phyloP scores from a whole-genome alignment of 2,888 invertebrate genomes.

The Hydropsyche betteni region DNA sequence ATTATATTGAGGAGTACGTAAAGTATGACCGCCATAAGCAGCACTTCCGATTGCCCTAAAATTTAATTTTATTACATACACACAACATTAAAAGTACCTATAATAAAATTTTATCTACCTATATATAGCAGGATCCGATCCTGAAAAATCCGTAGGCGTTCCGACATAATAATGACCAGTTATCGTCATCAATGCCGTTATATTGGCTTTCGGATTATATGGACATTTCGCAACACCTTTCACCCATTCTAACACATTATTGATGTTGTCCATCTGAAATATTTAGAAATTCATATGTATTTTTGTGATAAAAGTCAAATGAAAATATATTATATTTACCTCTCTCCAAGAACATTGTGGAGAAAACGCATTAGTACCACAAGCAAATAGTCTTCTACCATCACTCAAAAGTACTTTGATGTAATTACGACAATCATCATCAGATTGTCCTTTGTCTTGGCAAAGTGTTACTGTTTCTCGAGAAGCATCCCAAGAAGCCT shows the following conservation, averaged over 20 bases:
- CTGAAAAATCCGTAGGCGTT: slow-evolving; percentile 84
- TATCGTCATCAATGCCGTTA: slow-evolving; percentile 79
- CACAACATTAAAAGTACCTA: background rate
- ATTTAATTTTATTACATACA: background rate
- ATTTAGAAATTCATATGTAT: background rate
- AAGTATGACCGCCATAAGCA: slow-evolving; percentile 60
- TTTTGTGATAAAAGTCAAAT: background rate
- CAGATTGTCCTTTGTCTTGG: slow-evolving; percentile 85
- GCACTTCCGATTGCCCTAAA: slow-evolving; percentile 62
- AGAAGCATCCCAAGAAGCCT: slow-evolving; percentile 80
- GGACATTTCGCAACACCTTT: slow-evolving; percentile 87
- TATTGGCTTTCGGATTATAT: slow-evolving; percentile 86
- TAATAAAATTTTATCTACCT: slow-evolving; percentile 55
- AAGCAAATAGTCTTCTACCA: slow-evolving; percentile 83
- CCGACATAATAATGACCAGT: slow-evolving; percentile 82
- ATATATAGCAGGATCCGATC: slow-evolving; percentile 83
- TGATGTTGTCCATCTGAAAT: slow-evolving; percentile 79
- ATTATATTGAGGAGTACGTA: slow-evolving; percentile 82
- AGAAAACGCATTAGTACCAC: slow-evolving; percentile 91
- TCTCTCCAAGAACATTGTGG: slow-evolving; percentile 91
- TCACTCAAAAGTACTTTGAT: slow-evolving; percentile 84
- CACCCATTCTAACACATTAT: slow-evolving; percentile 72
- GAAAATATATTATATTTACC: slow-evolving; percentile 60
- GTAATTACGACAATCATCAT: slow-evolving; percentile 87
- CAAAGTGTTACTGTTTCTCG: slow-evolving; percentile 75